Evolutionary conservation across 2,888 invertebrate species (phyloP), one percentile per base, ranked within the genome.

Genomic region (Andricus quercusramuli): DNA sequence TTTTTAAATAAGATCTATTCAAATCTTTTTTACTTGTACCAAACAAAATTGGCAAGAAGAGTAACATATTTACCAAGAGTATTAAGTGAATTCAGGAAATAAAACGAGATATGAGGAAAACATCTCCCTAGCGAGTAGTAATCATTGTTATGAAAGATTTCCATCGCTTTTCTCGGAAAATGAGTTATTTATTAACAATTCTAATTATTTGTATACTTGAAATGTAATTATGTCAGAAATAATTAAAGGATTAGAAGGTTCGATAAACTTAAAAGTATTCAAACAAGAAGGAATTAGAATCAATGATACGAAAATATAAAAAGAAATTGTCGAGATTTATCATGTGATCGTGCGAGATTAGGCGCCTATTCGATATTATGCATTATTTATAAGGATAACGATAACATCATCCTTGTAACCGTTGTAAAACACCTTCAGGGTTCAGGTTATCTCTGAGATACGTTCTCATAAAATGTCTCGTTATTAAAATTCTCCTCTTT

Each of bases 361-460:
- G 47, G 29, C 9, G 44, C 20, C 20, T 56, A 29, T 56, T 68
- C 4, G 8, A n/a, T 74, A 56, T 74, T 29, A 51, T 74, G 70
- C 70, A 51, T 74, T 51, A 74, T 29, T 74, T 51, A 74, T 74
- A 51, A 47, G 51, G 29, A 74, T 51, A 74, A 51, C n/a, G 29
- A 51, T 44, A 44, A 44, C 44, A 44, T 74, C 47, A 74, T 74
- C 70, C 70, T 74, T 74, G 70, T 74, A 74, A 74, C 70, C 32
- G 51, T 74, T 74, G 32, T 74, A 51, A 74, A 74, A 74, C 47
- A 29, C 29, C 51, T 51, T 74, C 70, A 51, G 70, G 70, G 51
- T 47, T 74, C 70, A 51, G 20, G 8, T 74, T 74, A 51, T 51
- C 47, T 74, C 29, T 56, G 29, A 51, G 29, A 51, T 32, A 74